Percentiles rank a stretch among this genome's conserved stretches.
phyloP scores from a whole-genome alignment of 1,140 invertebrate species.

The Onthophagus taurus region DNA sequence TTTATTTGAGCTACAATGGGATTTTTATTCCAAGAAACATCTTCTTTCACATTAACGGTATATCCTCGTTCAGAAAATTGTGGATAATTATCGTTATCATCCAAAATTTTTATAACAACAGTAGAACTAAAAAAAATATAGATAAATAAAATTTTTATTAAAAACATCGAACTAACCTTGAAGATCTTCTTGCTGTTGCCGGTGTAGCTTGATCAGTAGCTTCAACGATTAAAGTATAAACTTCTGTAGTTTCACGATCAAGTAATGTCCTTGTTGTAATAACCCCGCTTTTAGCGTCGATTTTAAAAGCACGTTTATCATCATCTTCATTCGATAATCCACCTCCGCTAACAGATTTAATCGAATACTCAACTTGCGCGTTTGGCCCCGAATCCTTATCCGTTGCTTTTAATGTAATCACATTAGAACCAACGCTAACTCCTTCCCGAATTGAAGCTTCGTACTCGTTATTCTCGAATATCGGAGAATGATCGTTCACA shows the following conservation, averaged over 20 bases:
- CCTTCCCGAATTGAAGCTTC: slow-evolving; percentile 76
- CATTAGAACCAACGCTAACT: slow-evolving; percentile 76
- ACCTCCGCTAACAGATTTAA: slow-evolving; percentile 55
- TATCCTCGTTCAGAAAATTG: slow-evolving; percentile 88
- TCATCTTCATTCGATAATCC: slow-evolving; percentile 35
- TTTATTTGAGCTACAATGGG: slow-evolving; percentile 78
- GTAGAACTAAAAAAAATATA: slow-evolving; percentile 50
- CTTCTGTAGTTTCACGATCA: slow-evolving; percentile 79
- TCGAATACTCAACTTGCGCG: slow-evolving; percentile 74
- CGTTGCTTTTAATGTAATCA: slow-evolving; percentile 82
- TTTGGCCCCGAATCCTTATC: slow-evolving; percentile 88
- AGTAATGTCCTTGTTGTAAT: slow-evolving; percentile 72
- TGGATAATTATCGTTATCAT: slow-evolving; percentile 96
- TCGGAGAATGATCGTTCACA: slow-evolving; percentile 87
- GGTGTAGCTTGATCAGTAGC: slow-evolving; percentile 76
- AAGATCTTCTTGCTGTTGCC: slow-evolving; percentile 56
- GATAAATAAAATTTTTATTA: slow-evolving; percentile 24
- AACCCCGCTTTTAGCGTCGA: slow-evolving; percentile 73
- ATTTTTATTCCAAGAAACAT: slow-evolving; percentile 69
- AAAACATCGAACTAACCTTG: no score
- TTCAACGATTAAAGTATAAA: slow-evolving; percentile 76
- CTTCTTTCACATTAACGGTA: slow-evolving; percentile 77
- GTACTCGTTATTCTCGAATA: slow-evolving; percentile 82
- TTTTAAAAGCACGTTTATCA: slow-evolving; percentile 59
- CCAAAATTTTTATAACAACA: slow-evolving; percentile 72